Percentiles rank a stretch among this genome's conserved stretches.
Conservation (phyloP, 2,888 invertebrate genomes). For the Nomada hirtipes region DNA sequence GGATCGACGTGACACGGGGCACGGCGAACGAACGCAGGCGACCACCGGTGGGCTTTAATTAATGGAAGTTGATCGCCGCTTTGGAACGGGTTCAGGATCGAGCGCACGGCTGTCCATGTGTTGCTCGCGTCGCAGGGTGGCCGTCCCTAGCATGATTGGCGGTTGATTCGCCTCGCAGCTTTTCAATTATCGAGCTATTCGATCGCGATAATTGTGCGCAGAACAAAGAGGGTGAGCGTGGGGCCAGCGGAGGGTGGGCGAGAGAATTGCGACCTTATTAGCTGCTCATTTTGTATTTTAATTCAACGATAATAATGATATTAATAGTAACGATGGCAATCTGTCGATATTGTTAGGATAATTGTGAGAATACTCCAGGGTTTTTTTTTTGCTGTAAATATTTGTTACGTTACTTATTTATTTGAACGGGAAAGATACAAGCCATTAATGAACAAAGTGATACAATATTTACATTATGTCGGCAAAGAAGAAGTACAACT, state of each 20-base stretch:
- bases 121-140: no score
- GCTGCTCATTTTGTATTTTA: no score
- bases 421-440: neutral
- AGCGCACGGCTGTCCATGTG: neutral
- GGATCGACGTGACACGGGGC: slow-evolving; percentile 54
- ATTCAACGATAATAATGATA: no score
- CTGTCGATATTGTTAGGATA: no score
- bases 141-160: slow-evolving; percentile 3
- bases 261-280: no score
- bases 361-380: no score
- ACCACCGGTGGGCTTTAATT: slow-evolving; percentile 37
- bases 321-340: no score
- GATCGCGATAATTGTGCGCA: neutral
- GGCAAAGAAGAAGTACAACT: no score
- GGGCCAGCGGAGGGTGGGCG: no score
- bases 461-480: neutral
- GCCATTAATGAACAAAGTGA: neutral
- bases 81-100: slow-evolving; percentile 23
- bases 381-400: neutral
- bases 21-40: neutral
- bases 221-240: neutral
- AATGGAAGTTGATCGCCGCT: slow-evolving; percentile 55
- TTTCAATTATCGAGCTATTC: slow-evolving; percentile 30
- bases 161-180: slow-evolving; percentile 24
- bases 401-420: neutral